Percentiles rank a stretch among this genome's conserved stretches.
Conservation (phyloP, 1,140 invertebrate genomes). For the Semibalanus balanoides region DNA sequence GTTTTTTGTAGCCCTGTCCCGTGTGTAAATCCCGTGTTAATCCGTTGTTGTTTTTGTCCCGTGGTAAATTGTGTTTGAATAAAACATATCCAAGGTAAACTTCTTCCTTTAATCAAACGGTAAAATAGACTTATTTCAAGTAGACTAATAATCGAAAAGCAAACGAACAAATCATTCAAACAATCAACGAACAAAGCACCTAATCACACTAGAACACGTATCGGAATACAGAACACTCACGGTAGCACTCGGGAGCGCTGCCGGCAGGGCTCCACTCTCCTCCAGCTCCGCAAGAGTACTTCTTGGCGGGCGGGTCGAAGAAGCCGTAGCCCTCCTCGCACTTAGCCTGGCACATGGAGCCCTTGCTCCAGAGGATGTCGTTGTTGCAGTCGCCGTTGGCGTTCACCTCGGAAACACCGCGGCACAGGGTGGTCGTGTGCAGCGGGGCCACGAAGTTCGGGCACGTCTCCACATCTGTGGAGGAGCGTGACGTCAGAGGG, state of each 20-base stretch:
- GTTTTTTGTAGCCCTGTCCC: not conserved
- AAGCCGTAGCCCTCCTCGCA: constrained; percentile 21
- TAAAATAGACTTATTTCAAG: too few species aligned
- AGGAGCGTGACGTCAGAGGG: too few species aligned
- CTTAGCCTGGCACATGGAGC: constrained; percentile 20
- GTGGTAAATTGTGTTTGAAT: too few species aligned
- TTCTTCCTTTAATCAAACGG: too few species aligned
- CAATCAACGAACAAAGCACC: too few species aligned
- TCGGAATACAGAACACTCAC: constrained; percentile 12
- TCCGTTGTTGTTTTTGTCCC: too few species aligned
- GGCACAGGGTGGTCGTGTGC: constrained; percentile 22
- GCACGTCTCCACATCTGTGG: constrained; percentile 22
- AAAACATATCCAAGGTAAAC: too few species aligned
- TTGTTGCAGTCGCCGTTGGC: constrained; percentile 20
- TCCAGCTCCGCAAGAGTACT: constrained; percentile 20
- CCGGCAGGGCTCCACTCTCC: constrained; percentile 19
- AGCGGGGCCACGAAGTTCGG: constrained; percentile 22
- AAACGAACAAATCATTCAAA: too few species aligned
- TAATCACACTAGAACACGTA: too few species aligned
- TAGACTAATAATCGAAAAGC: too few species aligned
- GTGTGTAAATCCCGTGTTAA: not conserved
- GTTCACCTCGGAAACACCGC: constrained; percentile 22
- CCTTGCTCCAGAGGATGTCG: constrained; percentile 21
- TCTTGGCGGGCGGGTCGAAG: constrained; percentile 20
- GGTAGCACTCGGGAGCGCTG: constrained; percentile 23